These are phyloP conservation scores for Oedothorax gibbosus DNA, from an alignment of 1,140 invertebrate species.

Conservation along the genomic window DNA sequence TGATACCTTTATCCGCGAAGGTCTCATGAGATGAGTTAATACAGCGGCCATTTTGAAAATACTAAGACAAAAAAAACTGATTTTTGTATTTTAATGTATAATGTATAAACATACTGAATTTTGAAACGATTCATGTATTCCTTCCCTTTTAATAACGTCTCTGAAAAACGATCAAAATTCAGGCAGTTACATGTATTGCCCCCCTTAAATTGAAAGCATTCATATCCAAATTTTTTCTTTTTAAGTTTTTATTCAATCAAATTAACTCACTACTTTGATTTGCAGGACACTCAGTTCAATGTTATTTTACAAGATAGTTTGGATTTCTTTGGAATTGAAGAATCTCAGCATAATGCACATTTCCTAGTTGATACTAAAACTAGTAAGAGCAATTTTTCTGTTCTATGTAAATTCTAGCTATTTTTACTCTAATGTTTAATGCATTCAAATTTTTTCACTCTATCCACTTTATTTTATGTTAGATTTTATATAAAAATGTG, in stretches of 20 bases:
- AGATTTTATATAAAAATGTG: no score
- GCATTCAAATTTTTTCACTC: conserved; percentile 23
- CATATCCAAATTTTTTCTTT: background rate
- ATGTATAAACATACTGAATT: no score
- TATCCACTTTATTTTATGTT: background rate
- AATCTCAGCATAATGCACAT: conserved; percentile 87
- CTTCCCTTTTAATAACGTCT: no score
- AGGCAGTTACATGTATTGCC: no score
- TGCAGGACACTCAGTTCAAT: conserved; percentile 91
- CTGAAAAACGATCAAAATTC: no score
- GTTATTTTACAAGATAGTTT: conserved; percentile 95
- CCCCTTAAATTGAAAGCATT: background rate
- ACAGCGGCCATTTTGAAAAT: no score
- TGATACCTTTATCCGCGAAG: no score
- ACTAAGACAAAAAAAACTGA: no score
- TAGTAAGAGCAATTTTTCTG: conserved; percentile 74
- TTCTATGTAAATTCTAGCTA: conserved; percentile 60
- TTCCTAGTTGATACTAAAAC: conserved; percentile 98
- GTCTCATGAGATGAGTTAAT: no score
- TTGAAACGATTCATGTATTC: no score
- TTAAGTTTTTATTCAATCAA: background rate
- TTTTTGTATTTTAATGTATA: no score
- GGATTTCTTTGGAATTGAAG: conserved; percentile 97
- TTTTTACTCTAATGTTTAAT: background rate
- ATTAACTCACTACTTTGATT: background rate